Evolutionary conservation across 2,113 vertebrate species (phyloP), one percentile per base, ranked within the genome.

Genomic region (Ammodytes dubius): DNA sequence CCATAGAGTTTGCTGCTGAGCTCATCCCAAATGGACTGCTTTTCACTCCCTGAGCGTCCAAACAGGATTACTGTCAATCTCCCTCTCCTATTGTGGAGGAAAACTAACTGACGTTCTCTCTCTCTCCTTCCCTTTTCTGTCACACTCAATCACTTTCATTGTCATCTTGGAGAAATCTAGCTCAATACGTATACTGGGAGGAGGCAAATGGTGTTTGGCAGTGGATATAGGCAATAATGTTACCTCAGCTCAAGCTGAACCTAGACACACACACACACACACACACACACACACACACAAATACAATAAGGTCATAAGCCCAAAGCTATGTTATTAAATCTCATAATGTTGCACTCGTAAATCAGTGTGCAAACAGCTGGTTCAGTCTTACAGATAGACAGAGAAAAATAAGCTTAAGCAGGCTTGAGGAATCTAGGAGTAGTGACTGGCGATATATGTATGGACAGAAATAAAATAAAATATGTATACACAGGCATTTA

Each of bases 1-100:
- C 63, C 68, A 73, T 68, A 76, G 49, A 40, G 47, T 77, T 27
- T 53, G 1, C 66, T 27, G 73, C 73, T 53, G 84, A 86, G 71
- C 75, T 87, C 88, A 91, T 91, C 87, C 88, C 65, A 88, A 87
- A 91, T 88, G 73, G 87, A 82, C 85, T 57, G 40, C 80, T 37
- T 85, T 85, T 82, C 83, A 88, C 61, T 87, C 82, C 69, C 27
- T 27, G 27, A 27, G 27, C 27, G 27, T 81, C 85, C 61, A 87
- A 85, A 90, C 84, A 87, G 84, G 88, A 90, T 91, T 89, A 84
- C 80, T 79, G 80, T 89, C 87, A 87, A 68, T 83, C 86, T 72
- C 65, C 68, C 37, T 63, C 27, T 12, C 46, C 50, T 63, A 65
- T 49, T 76, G 77, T 56, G 71, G 76, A 75, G 80, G 66, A 76